phyloP scores from a whole-genome alignment of 1,140 invertebrate species.

The Aporrectodea caliginosa region DNA sequence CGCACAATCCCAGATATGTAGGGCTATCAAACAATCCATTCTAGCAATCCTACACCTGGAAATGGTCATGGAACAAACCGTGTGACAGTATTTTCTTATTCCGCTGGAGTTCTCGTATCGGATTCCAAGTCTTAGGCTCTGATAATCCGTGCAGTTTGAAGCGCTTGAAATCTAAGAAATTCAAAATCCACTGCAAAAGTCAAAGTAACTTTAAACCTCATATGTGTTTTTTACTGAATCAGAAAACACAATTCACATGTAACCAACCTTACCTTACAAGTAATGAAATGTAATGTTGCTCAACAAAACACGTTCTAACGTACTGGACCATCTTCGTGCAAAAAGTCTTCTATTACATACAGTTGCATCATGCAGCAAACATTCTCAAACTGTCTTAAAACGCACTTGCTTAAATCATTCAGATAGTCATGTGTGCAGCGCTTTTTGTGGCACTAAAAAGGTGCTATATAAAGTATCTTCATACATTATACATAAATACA shows the following conservation, averaged over 20 bases:
- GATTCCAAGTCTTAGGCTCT: constrained; percentile 79
- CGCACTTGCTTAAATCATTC: neutral
- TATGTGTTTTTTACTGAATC: neutral
- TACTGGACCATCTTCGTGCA: neutral
- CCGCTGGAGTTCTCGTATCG: constrained; percentile 62
- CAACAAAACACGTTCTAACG: too few relatives aligned
- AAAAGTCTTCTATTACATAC: neutral
- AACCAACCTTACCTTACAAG: too few relatives aligned
- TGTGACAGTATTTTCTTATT: constrained; percentile 64
- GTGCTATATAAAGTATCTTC: neutral
- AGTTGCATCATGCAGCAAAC: neutral
- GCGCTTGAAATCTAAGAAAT: constrained; percentile 75
- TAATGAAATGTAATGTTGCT: too few relatives aligned
- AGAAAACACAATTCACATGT: neutral
- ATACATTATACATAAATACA: neutral
- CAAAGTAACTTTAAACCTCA: neutral
- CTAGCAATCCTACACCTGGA: neutral
- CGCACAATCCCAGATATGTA: too few relatives aligned
- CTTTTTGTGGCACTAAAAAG: neutral
- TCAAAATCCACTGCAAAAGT: neutral
- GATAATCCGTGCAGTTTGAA: constrained; percentile 96
- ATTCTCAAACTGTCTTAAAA: neutral
- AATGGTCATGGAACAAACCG: constrained; percentile 58
- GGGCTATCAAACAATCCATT: neutral
- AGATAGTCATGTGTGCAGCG: neutral